A percentile compares a stretch with the other conserved stretches of the same genome.
These are phyloP conservation scores for Drosophila picticornis DNA, from an alignment of 2,888 invertebrate genomes.

Conservation along the genomic window DNA sequence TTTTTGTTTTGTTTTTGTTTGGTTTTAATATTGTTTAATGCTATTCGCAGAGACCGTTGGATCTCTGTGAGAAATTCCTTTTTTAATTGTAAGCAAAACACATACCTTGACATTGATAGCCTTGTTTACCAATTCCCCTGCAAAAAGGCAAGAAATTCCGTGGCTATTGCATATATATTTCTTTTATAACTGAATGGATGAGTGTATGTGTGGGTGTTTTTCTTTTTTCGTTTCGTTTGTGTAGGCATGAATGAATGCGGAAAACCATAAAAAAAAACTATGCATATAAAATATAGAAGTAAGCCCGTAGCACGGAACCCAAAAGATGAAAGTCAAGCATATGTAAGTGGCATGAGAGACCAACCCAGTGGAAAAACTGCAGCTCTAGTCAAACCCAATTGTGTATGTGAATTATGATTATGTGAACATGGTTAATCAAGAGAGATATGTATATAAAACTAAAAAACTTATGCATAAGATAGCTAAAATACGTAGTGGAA, in stretches of 20 bases:
- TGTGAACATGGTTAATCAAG: conserved; percentile 47
- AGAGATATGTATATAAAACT: conserved; percentile 18
- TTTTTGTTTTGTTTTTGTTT: conserved; percentile 16
- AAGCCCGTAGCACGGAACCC: conserved; percentile 39
- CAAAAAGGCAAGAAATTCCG: conserved; percentile 87
- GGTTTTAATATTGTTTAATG: conserved; percentile 32
- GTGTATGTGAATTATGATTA: not conserved
- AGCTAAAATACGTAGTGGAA: conserved; percentile 42
- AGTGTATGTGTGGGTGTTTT: conserved; percentile 39
- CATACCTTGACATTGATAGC: conserved; percentile 98
- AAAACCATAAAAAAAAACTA: conserved; percentile 29
- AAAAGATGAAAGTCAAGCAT: conserved; percentile 51
- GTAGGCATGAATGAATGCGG: conserved; percentile 48
- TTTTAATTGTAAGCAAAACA: conserved; percentile 79
- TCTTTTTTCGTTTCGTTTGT: conserved; percentile 23
- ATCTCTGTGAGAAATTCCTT: conserved; percentile 56
- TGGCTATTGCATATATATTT: conserved; percentile 82
- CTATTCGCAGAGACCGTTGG: conserved; percentile 37
- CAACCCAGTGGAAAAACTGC: conserved; percentile 41
- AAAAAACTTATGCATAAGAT: conserved; percentile 40
- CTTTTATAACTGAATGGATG: conserved; percentile 70
- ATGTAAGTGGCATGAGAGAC: conserved; percentile 45
- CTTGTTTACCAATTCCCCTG: conserved; percentile 98
- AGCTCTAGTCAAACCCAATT: conserved; percentile 32
- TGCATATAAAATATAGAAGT: conserved; percentile 15